These are phyloP conservation scores for Numenius phaeopus DNA, from an alignment of 2,797 vertebrate genomes.

Conservation along the genomic window DNA sequence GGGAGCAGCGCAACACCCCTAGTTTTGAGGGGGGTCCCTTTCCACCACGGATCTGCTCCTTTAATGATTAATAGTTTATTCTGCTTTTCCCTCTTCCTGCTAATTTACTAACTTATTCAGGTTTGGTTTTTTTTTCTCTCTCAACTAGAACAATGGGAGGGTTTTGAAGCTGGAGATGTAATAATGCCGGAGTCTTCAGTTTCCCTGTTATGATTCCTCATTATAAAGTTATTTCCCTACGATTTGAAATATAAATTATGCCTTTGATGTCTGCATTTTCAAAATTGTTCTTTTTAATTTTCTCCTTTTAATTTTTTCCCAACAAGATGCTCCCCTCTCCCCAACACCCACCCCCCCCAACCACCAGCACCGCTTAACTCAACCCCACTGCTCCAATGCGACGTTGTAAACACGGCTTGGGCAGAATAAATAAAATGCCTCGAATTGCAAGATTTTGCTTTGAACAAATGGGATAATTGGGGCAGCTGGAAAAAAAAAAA, in stretches of 20 bases:
- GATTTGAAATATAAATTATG: conserved; percentile 75
- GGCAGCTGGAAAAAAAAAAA: conserved; percentile 56
- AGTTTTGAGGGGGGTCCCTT: background rate
- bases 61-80: conserved; percentile 67
- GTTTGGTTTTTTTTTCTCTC: background rate
- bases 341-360: background rate
- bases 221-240: conserved; percentile 78
- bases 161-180: conserved; percentile 70
- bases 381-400: conserved; percentile 45
- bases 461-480: conserved; percentile 79
- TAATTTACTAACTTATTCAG: conserved; percentile 55
- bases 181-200: conserved; percentile 36
- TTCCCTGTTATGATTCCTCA: conserved; percentile 68
- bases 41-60: background rate
- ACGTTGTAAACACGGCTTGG: conserved; percentile 62
- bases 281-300: conserved; percentile 54
- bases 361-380: background rate
- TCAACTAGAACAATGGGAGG: conserved; percentile 72
- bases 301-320: conserved; percentile 23
- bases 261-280: conserved; percentile 71
- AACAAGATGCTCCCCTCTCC: background rate
- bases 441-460: conserved; percentile 70
- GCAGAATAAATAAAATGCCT: conserved; percentile 78
- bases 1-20: background rate
- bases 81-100: conserved; percentile 13